These are phyloP conservation scores for Tipula lateralis DNA, from an alignment of 2,888 invertebrate species.

Conservation along the genomic window DNA sequence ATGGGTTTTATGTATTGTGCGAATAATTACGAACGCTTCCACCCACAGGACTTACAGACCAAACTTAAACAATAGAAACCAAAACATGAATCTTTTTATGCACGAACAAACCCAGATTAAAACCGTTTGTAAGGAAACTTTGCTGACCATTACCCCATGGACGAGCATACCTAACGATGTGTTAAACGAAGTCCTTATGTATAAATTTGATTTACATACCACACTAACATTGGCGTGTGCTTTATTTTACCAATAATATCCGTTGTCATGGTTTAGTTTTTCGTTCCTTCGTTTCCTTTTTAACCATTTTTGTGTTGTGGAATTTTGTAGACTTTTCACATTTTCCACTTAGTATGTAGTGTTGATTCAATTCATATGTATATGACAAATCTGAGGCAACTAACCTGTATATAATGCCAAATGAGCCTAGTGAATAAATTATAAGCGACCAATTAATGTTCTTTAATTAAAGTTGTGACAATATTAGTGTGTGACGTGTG, in stretches of 20 bases:
- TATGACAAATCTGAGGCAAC: background rate
- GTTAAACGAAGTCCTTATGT: background rate
- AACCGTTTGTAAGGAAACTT: too few species aligned
- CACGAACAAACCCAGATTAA: too few species aligned
- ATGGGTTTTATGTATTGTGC: too few species aligned
- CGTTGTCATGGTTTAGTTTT: slow-evolving; percentile 1
- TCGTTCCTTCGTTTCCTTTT: background rate
- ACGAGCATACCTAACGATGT: too few species aligned
- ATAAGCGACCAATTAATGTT: background rate
- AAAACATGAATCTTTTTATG: too few species aligned
- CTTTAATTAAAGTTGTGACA: background rate
- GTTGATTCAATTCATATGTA: background rate
- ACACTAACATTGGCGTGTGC: background rate
- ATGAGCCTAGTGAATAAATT: background rate
- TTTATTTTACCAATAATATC: background rate
- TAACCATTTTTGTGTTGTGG: background rate
- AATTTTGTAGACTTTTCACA: background rate
- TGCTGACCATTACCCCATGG: too few species aligned
- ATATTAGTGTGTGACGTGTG: background rate
- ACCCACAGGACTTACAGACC: too few species aligned
- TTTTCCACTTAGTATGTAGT: background rate
- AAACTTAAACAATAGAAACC: too few species aligned
- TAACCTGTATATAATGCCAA: background rate
- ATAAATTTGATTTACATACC: background rate
- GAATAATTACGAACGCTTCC: too few species aligned